Base-by-base conservation (phyloP, 2,113 vertebrate genomes). In the Mastomys natalensis region DNA sequence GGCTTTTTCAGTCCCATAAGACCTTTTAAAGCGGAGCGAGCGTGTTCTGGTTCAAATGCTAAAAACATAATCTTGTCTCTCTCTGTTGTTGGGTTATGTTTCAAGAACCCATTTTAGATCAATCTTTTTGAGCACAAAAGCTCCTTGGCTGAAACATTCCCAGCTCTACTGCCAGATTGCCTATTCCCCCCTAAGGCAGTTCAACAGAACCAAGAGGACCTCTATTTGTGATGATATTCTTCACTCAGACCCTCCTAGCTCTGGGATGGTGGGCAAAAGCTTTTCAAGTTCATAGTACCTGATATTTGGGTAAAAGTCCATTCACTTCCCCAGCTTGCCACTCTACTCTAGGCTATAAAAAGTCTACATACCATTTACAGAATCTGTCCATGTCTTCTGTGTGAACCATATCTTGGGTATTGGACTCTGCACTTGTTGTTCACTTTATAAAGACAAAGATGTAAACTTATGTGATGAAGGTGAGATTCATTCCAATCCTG, bases 21-120 rank as follows among this genome's bases (percentile, higher is more conserved):
- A 87, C 94, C 95, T 96, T 98, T 97, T 97, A 97, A 97, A 97
- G n/a, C 74, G 78, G 82, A 98, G 82, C 70, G 77, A 93, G 87
- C 3, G 0, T 97, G 95, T 97, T 95, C 91, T 95, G 95, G 95
- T 97, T 98, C 96, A 98, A 95, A 98, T 93, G 92, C 91, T 97
- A 80, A 95, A 96, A 96, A 94, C 93, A 94, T 96, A 95, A 97
- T 89, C 94, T 96, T 40, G 12, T 87, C 64, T 97, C 92, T 87
- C 62, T 87, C 73, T 95, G 92, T 93, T 53, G 26, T 86, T 95
- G 92, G 92, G 86, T 94, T 92, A 90, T 93, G 81, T 95, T 97
- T 95, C 0, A 0, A 96, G 96, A 95, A 90, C 55, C 87, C 90
- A 96, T 97, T 97, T 97, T 89, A 95, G 88, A 95, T 97, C 86